Base-by-base conservation (phyloP, 2,113 vertebrate genomes). In the Anoura caudifer region DNA sequence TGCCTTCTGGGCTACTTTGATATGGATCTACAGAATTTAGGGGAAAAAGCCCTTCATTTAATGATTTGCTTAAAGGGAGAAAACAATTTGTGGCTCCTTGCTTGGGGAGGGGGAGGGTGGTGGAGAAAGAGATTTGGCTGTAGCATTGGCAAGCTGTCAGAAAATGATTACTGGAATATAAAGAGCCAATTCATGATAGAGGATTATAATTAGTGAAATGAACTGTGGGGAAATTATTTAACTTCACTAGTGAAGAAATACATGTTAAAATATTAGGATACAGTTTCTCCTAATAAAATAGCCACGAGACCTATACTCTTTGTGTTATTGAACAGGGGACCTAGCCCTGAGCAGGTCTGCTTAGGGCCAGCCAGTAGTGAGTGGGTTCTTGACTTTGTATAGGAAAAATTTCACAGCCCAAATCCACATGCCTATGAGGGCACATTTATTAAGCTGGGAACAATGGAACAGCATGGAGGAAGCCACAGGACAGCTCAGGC, bases 141-240 rank as follows among this genome's bases (percentile, higher is more conserved):
- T n/a, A 87, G 36, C 36, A 28, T 85, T 91, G 26, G 20, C 50
- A 96, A 91, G 50, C 33, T 80, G 31, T 76, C 17, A 76, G 67
- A 47, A 95, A 91, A 43, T 80, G 43, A 88, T 91, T 56, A 65
- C 56, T 95, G 43, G 54, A 33, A 81, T 88, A 61, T 84, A 93
- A 82, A 87, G 63, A 80, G 28, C 59, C 7, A 61, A n/a, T 67
- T 63, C 59, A 94, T 13, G 67, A 24, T 19, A 87, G 52, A 54
- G 3, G 19, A 54, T 83, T 65, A 50, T 10, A 52, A 43, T 56
- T 77, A 87, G 61, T 87, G 33, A 95, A 69, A 63, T 70, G 43
- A 85, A 41, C 31, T 43, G 11, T 41, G 65, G 65, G 54, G 38
- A 93, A 95, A 72, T n/a, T 50, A 52, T 54, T 72, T 59, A 88